Base-by-base conservation (phyloP, 2,888 invertebrate species). In the Stegophylla sp. region DNA sequence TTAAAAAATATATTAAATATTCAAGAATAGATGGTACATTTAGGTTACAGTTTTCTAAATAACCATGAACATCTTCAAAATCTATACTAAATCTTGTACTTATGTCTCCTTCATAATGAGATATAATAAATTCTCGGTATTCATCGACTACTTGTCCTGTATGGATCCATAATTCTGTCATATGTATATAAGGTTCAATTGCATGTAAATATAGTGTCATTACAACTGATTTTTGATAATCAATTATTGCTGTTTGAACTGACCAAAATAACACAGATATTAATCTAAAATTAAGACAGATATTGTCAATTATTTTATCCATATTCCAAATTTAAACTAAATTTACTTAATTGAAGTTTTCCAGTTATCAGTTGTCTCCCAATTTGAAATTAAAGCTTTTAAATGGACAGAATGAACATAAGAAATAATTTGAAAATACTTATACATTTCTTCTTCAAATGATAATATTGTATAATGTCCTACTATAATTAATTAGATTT, bases 131-230 rank as follows among this genome's bases (percentile, higher is more conserved):
- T 51, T 79, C 79, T 3, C 71, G 61, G 7, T 71, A n/a, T 51
- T 71, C 71, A 61, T 79, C 79, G 41, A 79, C 63, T 7, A 79
- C n/a, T 51, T 71, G 61, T 13, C 71, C 79, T 26, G 61, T 48
- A 71, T 79, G 61, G 71, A 79, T 79, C 79, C 79, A 79, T n/a
- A 79, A 61, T 63, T 79, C 79, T 51, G 79, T 63, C 71, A 79
- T 79, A 41, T 79, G 79, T n/a, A 79, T 23, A 41, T 79, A 79
- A 48, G 61, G 61, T 79, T 79, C 79, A 48, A 79, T 71, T 51
- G 79, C 63, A 61, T 79, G 51, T 10, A 79, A 61, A 10, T 71
- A 79, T n/a, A 79, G 51, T 61, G 41, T 63, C 79, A 79, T 51
- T 3, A 71, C 45, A 41, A 71, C n/a, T 23, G 34, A 48, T 20